Base-by-base conservation (phyloP, 1,140 invertebrate species). In the Piezodorus guildinii region DNA sequence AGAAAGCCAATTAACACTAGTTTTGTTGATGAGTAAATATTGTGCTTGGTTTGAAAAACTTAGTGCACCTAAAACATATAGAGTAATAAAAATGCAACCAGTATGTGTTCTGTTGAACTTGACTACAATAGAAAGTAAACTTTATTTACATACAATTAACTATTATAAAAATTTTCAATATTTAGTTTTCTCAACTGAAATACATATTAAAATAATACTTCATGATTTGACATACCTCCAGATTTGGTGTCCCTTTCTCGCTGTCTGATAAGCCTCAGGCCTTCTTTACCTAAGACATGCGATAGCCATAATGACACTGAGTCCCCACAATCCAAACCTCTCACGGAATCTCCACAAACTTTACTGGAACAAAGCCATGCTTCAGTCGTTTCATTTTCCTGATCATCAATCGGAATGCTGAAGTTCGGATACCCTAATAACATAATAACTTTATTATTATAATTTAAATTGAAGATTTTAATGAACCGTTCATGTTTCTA, bases 31-130 rank as follows among this genome's bases (percentile, higher is more conserved):
- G 21, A 96, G 72, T 44, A 96, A 78, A 76, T 85, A 95, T 73
- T 95, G 92, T 0, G 88, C 90, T 78, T 94, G 84, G 75, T 94
- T 96, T 5, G 85, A 83, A 64, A 95, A 78, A 0, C 89, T 90
- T 39, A 91, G 72, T 5, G 19, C 16, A 44, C 51, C 52, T 65
- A 34, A 44, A 63, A 63, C 17, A 63, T 44, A 44, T 44, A 61
- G 39, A 46, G 12, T 51, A 10, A 39, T 12, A 4, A 39, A 39
- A 39, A 39, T n/a, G n/a, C n/a, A n/a, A n/a, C n/a, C n/a, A n/a
- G n/a, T n/a, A n/a, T n/a, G n/a, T n/a, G n/a, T n/a, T n/a, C n/a
- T n/a, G n/a, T n/a, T n/a, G n/a, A n/a, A n/a, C n/a, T n/a, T n/a
- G n/a, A n/a, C n/a, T n/a, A n/a, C n/a, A n/a, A n/a, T n/a, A n/a